Evolutionary conservation across 2,113 vertebrate species (phyloP), one percentile per base, ranked within the genome.

Genomic region (Ochotona curzoniae): DNA sequence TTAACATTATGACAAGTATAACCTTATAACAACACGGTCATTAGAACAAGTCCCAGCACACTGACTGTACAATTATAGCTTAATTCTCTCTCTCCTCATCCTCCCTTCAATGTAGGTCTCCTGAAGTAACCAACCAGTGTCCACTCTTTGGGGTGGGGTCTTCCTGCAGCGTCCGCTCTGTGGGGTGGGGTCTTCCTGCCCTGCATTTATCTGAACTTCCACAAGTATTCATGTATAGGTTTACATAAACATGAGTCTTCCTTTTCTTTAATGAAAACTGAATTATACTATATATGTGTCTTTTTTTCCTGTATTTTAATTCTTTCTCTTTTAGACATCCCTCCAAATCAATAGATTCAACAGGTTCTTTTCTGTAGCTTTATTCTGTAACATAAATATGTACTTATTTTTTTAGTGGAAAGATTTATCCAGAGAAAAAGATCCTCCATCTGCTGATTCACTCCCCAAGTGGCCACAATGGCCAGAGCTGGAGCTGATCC

Each of bases 271-370:
- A 66, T 44, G 66, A 74, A 78, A 93, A 90, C 47, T 54, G 44
- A 63, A 66, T 78, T 88, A 1, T 69, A 28, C 1, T 76, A 5
- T 75, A 21, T 10, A n/a, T 69, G 54, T 18, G 51, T 20, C 28
- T 61, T 21, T 87, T 60, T 84, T 8, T 83, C n/a, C 66, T 76
- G 89, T 88, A 69, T 44, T 69, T 47, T 91, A 26, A 78, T 35
- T 44, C 63, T 47, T 91, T 30, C 73, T 26, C n/a, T 13, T 60
- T 90, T 89, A 83, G n/a, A 7, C 23, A 25, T 75, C 26, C 23
- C 23, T 93, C 83, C n/a, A 81, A 87, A 51, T 91, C 82, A 92
- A 0, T 63, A 74, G 70, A 32, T 66, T 35, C 80, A 63, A 66
- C 28, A 78, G 44, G 69, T 86, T 67, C 35, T 84, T 70, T 84